phyloP scores from a whole-genome alignment of 1,140 invertebrate species.

The Phocides pigmalion region DNA sequence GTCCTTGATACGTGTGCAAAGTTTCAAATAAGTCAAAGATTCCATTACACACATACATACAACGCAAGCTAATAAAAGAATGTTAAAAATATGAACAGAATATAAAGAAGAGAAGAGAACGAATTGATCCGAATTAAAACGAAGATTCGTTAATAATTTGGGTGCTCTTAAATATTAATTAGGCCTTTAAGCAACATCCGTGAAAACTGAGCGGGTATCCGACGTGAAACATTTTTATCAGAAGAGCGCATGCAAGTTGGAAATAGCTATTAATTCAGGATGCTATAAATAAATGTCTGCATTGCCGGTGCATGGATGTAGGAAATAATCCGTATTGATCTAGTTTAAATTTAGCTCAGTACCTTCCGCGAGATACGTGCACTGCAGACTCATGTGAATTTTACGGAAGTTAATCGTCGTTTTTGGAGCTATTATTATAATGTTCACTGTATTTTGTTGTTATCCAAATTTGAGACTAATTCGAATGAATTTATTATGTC shows the following conservation, averaged over 20 bases:
- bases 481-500: too few species aligned
- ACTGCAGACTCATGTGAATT: constrained; percentile 2
- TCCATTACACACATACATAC: too few species aligned
- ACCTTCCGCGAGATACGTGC: constrained; percentile 34
- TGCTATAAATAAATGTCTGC: constrained; percentile 73
- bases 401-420: neutral
- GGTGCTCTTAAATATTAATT: constrained; percentile 19
- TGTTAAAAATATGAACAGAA: too few species aligned
- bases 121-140: too few species aligned
- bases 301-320: constrained; percentile 56
- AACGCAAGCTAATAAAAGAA: too few species aligned
- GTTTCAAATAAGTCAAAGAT: too few species aligned
- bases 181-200: constrained; percentile 26
- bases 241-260: constrained; percentile 38
- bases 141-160: neutral
- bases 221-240: constrained; percentile 37
- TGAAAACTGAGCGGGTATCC: constrained; percentile 18
- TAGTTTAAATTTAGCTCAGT: constrained; percentile 73
- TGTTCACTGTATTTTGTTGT: neutral
- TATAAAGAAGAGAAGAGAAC: too few species aligned
- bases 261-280: constrained; percentile 49
- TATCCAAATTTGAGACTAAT: neutral
- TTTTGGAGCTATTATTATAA: neutral
- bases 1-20: too few species aligned
- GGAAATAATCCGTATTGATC: constrained; percentile 74